phyloP scores from a whole-genome alignment of 2,888 invertebrate species.

The Scaptomyza tumidula region DNA sequence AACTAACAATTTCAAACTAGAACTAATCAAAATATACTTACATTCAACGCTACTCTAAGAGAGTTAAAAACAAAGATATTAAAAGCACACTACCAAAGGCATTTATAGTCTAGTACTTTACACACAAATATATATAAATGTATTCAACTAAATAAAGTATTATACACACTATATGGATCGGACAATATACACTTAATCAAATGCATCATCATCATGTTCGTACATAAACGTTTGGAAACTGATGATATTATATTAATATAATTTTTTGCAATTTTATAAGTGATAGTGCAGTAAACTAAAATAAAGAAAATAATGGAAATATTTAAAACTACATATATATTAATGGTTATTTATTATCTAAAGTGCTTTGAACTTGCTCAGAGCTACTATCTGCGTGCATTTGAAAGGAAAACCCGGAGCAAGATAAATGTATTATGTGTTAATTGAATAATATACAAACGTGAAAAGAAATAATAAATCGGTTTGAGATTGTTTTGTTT shows the following conservation, averaged over 20 bases:
- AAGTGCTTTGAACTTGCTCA: constrained; percentile 1
- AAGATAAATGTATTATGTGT: constrained; percentile 5
- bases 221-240: constrained; percentile 28
- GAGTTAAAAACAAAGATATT: constrained; percentile 22
- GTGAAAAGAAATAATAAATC: not conserved
- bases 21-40: constrained; percentile 47
- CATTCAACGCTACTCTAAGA: constrained; percentile 47
- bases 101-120: constrained; percentile 59
- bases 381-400: too few relatives aligned
- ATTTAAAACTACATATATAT: constrained; percentile 11
- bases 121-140: constrained; percentile 1
- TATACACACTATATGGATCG: constrained; percentile 70
- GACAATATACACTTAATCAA: constrained; percentile 82
- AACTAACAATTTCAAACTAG: constrained; percentile 30
- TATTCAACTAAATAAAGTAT: constrained; percentile 50
- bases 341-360: not conserved
- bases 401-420: not conserved
- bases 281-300: constrained; percentile 58
- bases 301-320: constrained; percentile 55
- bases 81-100: constrained; percentile 62
- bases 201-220: constrained; percentile 52
- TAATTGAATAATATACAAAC: not conserved
- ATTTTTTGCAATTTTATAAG: constrained; percentile 80
- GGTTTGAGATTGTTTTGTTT: not conserved
- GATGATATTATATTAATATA: constrained; percentile 46